Percentiles rank a stretch among this genome's conserved stretches.
phyloP scores from a whole-genome alignment of 2,888 invertebrate species.

The Muschampia plurimacula region DNA sequence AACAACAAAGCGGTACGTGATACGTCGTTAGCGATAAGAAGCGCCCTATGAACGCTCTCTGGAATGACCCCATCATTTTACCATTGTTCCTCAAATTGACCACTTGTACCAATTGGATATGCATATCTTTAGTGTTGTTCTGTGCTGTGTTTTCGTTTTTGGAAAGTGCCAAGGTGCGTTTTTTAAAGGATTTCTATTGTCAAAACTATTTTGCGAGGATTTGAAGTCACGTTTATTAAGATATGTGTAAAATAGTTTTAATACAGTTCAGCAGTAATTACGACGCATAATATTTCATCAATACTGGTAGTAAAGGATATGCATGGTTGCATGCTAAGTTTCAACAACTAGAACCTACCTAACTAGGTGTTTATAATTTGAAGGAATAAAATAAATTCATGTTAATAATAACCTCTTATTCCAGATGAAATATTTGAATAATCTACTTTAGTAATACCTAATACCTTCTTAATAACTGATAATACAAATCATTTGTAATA shows the following conservation, averaged over 20 bases:
- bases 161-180: conserved; percentile 32
- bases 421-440: too few species aligned
- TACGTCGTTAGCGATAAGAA: conserved; percentile 38
- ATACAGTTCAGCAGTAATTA: too few species aligned
- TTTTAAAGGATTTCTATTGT: neutral
- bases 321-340: too few species aligned
- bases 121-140: neutral
- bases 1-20: conserved; percentile 12
- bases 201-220: neutral
- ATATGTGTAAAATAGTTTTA: neutral
- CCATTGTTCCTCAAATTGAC: conserved; percentile 29
- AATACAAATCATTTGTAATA: too few species aligned
- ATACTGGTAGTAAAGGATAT: too few species aligned
- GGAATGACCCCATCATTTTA: conserved; percentile 41
- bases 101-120: conserved; percentile 33
- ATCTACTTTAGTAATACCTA: too few species aligned
- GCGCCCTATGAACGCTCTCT: conserved; percentile 44
- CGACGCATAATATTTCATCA: too few species aligned
- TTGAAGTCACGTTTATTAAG: neutral
- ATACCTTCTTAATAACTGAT: too few species aligned
- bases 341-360: too few species aligned
- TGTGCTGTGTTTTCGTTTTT: conserved; percentile 26
- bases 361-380: too few species aligned
- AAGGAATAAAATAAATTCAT: too few species aligned
- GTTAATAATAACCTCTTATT: too few species aligned